phyloP scores from a whole-genome alignment of 23 tunicate species.

The Trididemnum clinides region DNA sequence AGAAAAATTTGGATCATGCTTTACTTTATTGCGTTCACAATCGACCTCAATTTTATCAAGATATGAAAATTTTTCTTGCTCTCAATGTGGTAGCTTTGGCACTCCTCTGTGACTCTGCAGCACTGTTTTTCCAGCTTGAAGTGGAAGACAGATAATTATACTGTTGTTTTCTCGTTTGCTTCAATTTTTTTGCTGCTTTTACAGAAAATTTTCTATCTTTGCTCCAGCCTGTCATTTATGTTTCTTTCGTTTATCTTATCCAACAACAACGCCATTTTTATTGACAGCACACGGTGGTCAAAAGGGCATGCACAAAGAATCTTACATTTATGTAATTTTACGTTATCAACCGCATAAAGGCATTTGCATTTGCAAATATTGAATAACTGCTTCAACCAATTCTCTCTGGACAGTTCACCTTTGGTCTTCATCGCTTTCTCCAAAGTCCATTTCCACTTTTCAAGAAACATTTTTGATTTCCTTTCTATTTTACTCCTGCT shows the following conservation, averaged over 20 bases:
- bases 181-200: background rate
- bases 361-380: conserved; percentile 4
- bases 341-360: background rate
- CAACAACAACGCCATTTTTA: background rate
- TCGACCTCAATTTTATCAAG: background rate
- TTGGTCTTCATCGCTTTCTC: no score
- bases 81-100: no score
- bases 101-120: no score
- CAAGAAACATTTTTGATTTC: no score
- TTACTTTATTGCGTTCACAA: background rate
- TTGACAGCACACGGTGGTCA: background rate
- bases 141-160: background rate
- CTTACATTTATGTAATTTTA: background rate
- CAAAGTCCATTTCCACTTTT: no score
- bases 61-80: no score
- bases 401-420: no score
- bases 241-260: background rate
- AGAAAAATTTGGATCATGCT: background rate
- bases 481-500: no score
- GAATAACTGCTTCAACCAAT: background rate
- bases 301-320: background rate
- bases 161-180: background rate
- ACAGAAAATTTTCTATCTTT: background rate
- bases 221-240: background rate
- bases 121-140: no score